phyloP scores from a whole-genome alignment of 2,888 invertebrate genomes.

The Ctenicera cuprea region DNA sequence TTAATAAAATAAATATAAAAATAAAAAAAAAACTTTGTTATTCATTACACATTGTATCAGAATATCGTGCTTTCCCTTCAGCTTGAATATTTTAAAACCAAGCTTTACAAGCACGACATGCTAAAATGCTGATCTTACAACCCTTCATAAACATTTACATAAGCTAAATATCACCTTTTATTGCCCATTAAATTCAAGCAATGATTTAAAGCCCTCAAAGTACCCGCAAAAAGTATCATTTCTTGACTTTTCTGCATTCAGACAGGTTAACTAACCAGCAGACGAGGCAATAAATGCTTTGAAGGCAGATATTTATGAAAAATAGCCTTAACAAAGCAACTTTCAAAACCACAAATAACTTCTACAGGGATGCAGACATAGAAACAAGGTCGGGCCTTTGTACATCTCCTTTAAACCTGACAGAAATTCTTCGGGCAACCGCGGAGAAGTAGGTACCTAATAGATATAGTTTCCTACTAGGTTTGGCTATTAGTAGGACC shows the following conservation, averaged over 20 bases:
- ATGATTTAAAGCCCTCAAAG: constrained; percentile 32
- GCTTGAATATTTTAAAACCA: background rate
- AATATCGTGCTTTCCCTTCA: too few relatives aligned
- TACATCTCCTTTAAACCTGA: constrained; percentile 21
- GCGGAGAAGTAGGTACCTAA: constrained; percentile 14
- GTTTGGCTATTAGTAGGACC: constrained; percentile 39
- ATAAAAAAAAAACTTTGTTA: too few relatives aligned
- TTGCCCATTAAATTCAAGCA: constrained; percentile 11
- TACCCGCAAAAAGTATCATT: constrained; percentile 3
- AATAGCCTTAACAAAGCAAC: constrained; percentile 22
- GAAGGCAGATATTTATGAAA: constrained; percentile 30
- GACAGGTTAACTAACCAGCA: constrained; percentile 7
- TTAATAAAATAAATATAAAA: too few relatives aligned
- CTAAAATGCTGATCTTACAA: background rate
- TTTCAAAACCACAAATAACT: constrained; percentile 30
- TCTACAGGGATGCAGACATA: background rate
- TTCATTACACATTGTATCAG: too few relatives aligned
- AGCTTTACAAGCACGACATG: background rate
- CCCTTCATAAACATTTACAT: constrained; percentile 26
- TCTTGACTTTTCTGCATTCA: constrained; percentile 15
- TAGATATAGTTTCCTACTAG: constrained; percentile 35
- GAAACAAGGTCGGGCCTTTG: constrained; percentile 8
- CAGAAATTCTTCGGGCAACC: constrained; percentile 27
- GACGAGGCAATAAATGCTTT: constrained; percentile 27
- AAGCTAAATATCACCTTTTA: constrained; percentile 34